These are phyloP conservation scores for Schizopygopsis pylzovi DNA, from an alignment of 2,797 vertebrate genomes.

Conservation along the genomic window DNA sequence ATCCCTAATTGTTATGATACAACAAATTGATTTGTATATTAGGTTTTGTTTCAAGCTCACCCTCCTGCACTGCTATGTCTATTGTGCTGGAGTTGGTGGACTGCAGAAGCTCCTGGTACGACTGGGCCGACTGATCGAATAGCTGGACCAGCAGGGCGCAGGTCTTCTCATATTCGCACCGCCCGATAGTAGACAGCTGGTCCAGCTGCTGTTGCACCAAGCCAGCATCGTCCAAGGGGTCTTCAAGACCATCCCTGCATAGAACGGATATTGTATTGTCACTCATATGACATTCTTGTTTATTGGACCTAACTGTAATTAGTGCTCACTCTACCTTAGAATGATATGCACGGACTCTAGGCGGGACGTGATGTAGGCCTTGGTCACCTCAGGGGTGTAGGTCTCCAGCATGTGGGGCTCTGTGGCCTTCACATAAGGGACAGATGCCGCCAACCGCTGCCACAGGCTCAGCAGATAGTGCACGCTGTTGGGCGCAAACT, in stretches of 20 bases:
- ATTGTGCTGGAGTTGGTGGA: slow-evolving; percentile 91
- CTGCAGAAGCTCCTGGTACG: slow-evolving; percentile 96
- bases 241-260: slow-evolving; percentile 93
- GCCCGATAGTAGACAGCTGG: slow-evolving; percentile 95
- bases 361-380: slow-evolving; percentile 98
- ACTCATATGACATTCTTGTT: background rate
- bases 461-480: slow-evolving; percentile 98
- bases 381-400: slow-evolving; percentile 97
- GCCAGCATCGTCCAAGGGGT: slow-evolving; percentile 93
- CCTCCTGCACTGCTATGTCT: slow-evolving; percentile 82
- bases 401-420: slow-evolving; percentile 98
- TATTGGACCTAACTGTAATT: background rate
- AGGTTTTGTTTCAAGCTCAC: slow-evolving; percentile 59
- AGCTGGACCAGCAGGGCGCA: slow-evolving; percentile 95
- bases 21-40: background rate
- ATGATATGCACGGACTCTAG: slow-evolving; percentile 98
- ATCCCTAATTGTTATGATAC: background rate
- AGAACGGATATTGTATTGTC: background rate
- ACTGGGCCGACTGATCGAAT: slow-evolving; percentile 96
- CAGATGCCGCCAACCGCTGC: slow-evolving; percentile 95
- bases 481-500: slow-evolving; percentile 97
- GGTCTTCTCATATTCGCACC: slow-evolving; percentile 98
- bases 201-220: slow-evolving; percentile 97
- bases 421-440: slow-evolving; percentile 97
- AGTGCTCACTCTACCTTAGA: slow-evolving; percentile 82